phyloP scores from a whole-genome alignment of 2,888 invertebrate species.

The Ellobium chinense region DNA sequence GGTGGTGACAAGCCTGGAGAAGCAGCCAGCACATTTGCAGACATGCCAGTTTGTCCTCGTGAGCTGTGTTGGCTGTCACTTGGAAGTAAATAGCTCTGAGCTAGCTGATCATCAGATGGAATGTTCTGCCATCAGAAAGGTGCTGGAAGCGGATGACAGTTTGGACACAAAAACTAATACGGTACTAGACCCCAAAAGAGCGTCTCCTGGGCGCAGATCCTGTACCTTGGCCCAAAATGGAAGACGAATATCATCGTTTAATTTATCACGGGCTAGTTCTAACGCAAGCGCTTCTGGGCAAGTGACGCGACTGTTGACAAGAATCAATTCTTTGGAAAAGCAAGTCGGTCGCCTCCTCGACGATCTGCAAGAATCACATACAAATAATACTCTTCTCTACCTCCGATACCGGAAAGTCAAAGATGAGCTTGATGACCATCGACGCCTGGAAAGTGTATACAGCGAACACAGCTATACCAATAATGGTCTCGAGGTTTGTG shows the following conservation, averaged over 20 bases:
- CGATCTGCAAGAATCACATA: slow-evolving; percentile 70
- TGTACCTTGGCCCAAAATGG: background rate
- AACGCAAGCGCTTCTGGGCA: background rate
- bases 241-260: background rate
- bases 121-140: slow-evolving; percentile 81
- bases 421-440: slow-evolving; percentile 41
- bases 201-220: background rate
- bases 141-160: slow-evolving; percentile 56
- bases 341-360: slow-evolving; percentile 66
- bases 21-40: slow-evolving; percentile 59
- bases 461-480: slow-evolving; percentile 14
- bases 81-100: slow-evolving; percentile 61
- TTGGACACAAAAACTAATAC: background rate
- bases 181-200: background rate
- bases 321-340: slow-evolving; percentile 70
- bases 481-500: slow-evolving; percentile 52
- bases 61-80: slow-evolving; percentile 71
- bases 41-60: slow-evolving; percentile 68
- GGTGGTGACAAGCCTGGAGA: slow-evolving; percentile 65
- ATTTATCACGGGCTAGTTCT: background rate
- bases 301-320: slow-evolving; percentile 58
- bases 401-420: slow-evolving; percentile 24
- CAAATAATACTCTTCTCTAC: slow-evolving; percentile 63
- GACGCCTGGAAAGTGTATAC: slow-evolving; percentile 58
- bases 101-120: slow-evolving; percentile 70